Conservation (phyloP, 2,888 invertebrate genomes). For the Ligdia adustata region DNA sequence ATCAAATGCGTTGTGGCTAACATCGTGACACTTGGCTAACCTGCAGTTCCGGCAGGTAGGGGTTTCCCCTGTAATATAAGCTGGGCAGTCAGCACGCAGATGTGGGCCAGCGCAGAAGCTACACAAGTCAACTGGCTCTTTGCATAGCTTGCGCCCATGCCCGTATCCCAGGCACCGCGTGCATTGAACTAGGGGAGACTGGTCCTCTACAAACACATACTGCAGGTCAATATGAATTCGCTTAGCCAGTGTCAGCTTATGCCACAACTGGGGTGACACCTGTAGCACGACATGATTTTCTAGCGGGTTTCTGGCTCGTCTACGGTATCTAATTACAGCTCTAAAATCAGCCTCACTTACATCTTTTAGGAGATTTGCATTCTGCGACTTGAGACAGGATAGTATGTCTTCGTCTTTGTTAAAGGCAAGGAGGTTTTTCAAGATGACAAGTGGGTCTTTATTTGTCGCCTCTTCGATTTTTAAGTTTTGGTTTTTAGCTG, state of each 20-base stretch:
- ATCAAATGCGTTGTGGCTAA: not conserved
- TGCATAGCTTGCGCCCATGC: not conserved
- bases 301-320: too few species aligned
- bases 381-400: not conserved
- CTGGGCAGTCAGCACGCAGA: not conserved
- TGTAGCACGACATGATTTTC: too few species aligned
- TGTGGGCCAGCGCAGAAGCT: not conserved
- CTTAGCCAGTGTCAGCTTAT: not conserved
- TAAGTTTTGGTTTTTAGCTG: not conserved
- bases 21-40: not conserved
- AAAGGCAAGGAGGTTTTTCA: conserved; percentile 1
- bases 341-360: not conserved
- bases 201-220: not conserved
- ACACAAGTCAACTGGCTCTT: not conserved
- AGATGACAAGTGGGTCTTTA: conserved; percentile 7
- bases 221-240: not conserved
- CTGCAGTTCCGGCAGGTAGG: not conserved
- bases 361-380: not conserved
- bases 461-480: conserved; percentile 2
- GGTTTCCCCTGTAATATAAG: not conserved
- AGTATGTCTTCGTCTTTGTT: not conserved
- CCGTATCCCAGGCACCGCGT: not conserved
- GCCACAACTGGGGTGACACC: not conserved
- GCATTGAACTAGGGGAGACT: not conserved
- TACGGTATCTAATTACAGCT: not conserved